A percentile compares a stretch with the other conserved stretches of the same genome.
phyloP scores from a whole-genome alignment of 2,113 vertebrate genomes.

The Cinclus mexicanus region DNA sequence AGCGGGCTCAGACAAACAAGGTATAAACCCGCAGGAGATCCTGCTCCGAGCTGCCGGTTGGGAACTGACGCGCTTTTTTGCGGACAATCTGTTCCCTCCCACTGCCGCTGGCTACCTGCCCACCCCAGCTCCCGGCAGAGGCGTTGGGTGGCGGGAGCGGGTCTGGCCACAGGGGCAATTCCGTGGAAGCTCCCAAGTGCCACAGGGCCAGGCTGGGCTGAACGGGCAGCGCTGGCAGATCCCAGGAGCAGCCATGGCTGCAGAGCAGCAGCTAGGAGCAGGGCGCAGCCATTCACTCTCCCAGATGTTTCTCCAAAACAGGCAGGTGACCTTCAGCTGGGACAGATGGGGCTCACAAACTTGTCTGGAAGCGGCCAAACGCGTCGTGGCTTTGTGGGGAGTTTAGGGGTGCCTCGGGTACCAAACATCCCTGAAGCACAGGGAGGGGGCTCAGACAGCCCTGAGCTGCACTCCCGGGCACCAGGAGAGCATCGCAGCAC shows the following conservation, averaged over 20 bases:
- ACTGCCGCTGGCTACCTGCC: not conserved
- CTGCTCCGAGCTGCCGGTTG: not conserved
- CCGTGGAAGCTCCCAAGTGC: not conserved
- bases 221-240: not conserved
- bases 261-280: not conserved
- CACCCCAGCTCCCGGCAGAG: not conserved
- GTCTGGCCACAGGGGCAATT: not conserved
- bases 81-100: constrained; percentile 28
- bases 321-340: not conserved
- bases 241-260: accelerated
- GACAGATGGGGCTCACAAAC: accelerated
- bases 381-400: accelerated
- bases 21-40: not conserved
- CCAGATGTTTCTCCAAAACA: not conserved
- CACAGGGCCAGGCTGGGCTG: not conserved
- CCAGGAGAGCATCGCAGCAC: not conserved
- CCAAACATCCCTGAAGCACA: accelerated
- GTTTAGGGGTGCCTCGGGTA: too few relatives aligned
- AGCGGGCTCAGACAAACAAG: not conserved
- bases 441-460: not conserved
- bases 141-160: accelerated
- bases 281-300: accelerated
- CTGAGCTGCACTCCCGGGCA: accelerated
- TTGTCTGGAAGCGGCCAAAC: accelerated
- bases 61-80: not conserved